Conservation (phyloP, 2,888 invertebrate species). For the Sipha maydis region DNA sequence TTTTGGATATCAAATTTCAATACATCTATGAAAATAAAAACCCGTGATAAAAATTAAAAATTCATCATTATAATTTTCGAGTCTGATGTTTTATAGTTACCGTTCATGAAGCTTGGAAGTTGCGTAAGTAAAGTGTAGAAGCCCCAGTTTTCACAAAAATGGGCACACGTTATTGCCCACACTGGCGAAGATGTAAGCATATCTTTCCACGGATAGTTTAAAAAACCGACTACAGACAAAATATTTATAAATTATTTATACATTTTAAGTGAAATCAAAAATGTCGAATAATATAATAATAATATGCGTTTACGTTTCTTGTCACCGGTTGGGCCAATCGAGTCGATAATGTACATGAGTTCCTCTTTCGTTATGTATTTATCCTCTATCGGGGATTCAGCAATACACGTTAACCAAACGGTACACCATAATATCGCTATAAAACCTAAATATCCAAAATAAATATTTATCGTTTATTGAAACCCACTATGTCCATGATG, state of each 20-base stretch:
- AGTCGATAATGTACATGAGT: slow-evolving; percentile 77
- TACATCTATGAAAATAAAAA: slow-evolving; percentile 72
- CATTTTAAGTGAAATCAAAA: slow-evolving; percentile 66
- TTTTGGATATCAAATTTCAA: slow-evolving; percentile 79
- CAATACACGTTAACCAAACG: slow-evolving; percentile 77
- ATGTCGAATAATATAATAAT: not conserved
- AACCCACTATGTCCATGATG: not conserved
- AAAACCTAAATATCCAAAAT: slow-evolving; percentile 68
- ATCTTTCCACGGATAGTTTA: slow-evolving; percentile 75
- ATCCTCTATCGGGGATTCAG: slow-evolving; percentile 81
- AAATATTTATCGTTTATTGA: slow-evolving; percentile 63
- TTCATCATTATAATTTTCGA: no score
- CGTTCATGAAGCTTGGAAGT: slow-evolving; percentile 84
- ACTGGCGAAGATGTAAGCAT: slow-evolving; percentile 82
- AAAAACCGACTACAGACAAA: not conserved
- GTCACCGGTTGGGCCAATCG: slow-evolving; percentile 66
- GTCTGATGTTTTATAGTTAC: slow-evolving; percentile 68
- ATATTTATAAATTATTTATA: not conserved
- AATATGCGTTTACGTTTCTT: slow-evolving; percentile 28
- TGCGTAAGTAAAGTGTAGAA: slow-evolving; percentile 87
- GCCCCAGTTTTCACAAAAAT: slow-evolving; percentile 88
- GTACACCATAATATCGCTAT: slow-evolving; percentile 79
- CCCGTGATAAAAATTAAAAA: not conserved
- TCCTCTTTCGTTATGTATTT: slow-evolving; percentile 78
- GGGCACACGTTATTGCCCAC: slow-evolving; percentile 85